Conservation (phyloP, 2,888 invertebrate species). For the Drosophila rellima region DNA sequence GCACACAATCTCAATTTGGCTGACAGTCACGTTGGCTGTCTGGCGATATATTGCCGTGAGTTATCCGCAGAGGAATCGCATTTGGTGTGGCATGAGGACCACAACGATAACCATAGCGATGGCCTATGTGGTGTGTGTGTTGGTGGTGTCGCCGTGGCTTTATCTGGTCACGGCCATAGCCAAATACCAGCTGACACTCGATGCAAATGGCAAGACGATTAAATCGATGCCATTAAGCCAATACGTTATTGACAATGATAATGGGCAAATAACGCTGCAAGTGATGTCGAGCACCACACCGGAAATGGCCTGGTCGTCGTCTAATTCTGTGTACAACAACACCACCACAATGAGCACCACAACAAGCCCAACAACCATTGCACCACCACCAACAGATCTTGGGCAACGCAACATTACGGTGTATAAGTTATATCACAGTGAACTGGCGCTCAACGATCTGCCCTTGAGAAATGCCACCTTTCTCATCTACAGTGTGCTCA, state of each 20-base stretch:
- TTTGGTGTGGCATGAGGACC: constrained; percentile 93
- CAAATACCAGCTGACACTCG: constrained; percentile 87
- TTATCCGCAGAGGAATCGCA: constrained; percentile 91
- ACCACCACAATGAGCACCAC: constrained; percentile 30
- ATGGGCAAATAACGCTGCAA: constrained; percentile 66
- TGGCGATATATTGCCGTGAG: constrained; percentile 97
- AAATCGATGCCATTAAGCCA: constrained; percentile 69
- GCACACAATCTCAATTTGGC: constrained; percentile 96
- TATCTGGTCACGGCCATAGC: constrained; percentile 92
- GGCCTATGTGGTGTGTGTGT: constrained; percentile 93
- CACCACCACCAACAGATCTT: background rate
- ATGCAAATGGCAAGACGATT: constrained; percentile 82
- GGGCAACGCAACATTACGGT: constrained; percentile 88
- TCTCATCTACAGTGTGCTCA: constrained; percentile 96
- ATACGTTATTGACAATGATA: constrained; percentile 76
- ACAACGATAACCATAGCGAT: constrained; percentile 92
- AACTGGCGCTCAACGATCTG: constrained; percentile 87
- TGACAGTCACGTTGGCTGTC: constrained; percentile 96
- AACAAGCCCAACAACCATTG: constrained; percentile 27
- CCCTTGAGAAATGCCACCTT: constrained; percentile 91
- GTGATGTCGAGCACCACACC: constrained; percentile 76
- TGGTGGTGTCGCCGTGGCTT: constrained; percentile 90
- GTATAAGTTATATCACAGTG: constrained; percentile 90
- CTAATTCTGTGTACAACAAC: constrained; percentile 39
- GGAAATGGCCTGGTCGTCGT: constrained; percentile 59